These are phyloP conservation scores for Falco novaeseelandiae DNA, from an alignment of 2,797 vertebrate species.

Conservation along the genomic window DNA sequence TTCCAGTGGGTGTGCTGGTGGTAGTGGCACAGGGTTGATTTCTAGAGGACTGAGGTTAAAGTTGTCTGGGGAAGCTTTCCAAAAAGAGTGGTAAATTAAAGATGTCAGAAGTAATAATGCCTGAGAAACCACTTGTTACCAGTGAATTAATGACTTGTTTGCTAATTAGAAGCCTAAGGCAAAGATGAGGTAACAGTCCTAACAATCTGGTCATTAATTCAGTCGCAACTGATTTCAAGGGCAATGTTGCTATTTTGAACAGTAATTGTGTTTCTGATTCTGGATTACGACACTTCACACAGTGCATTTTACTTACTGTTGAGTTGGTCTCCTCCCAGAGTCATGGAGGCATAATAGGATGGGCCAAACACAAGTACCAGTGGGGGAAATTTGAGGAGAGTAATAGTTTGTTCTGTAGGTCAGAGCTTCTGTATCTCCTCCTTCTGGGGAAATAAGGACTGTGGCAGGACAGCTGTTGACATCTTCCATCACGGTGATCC, in stretches of 20 bases:
- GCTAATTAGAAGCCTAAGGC: conserved; percentile 70
- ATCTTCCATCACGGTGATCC: not conserved
- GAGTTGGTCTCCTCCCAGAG: not conserved
- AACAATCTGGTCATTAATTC: conserved; percentile 71
- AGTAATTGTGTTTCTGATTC: conserved; percentile 52
- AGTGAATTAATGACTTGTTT: conserved; percentile 73
- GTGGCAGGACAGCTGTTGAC: not conserved
- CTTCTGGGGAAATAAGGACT: not conserved
- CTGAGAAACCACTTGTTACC: conserved; percentile 67
- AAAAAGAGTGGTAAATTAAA: conserved; percentile 46
- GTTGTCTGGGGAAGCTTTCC: conserved; percentile 41
- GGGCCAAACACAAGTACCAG: not conserved
- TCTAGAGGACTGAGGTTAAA: conserved; percentile 9
- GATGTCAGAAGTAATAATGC: conserved; percentile 53
- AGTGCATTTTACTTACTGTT: not conserved
- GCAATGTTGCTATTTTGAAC: conserved; percentile 60
- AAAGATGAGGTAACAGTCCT: conserved; percentile 50
- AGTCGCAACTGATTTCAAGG: conserved; percentile 66
- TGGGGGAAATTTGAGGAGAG: not conserved
- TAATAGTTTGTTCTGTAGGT: not conserved
- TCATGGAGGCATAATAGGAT: not conserved
- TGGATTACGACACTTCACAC: not conserved
- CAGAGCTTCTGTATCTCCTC: not conserved
- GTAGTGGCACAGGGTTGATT: not conserved
- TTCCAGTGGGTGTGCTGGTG: not conserved